Percentiles rank a stretch among this genome's conserved stretches.
These are phyloP conservation scores for Egretta garzetta DNA, from an alignment of 2,113 vertebrate genomes.

Conservation along the genomic window DNA sequence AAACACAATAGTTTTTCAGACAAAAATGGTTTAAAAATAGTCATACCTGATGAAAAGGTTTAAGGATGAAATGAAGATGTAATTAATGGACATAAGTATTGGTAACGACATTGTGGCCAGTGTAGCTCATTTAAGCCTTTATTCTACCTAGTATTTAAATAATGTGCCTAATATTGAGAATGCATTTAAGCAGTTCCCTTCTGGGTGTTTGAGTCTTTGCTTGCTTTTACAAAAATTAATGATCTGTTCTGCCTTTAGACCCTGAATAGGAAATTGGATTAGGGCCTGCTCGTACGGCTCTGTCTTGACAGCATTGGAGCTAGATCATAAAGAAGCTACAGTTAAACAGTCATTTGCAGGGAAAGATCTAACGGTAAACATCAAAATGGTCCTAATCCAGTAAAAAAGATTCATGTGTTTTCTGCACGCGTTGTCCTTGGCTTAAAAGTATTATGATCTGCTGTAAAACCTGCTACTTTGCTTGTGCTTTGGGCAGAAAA, in stretches of 20 bases:
- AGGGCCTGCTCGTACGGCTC: not conserved
- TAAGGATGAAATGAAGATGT: not conserved
- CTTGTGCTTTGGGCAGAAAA: not conserved
- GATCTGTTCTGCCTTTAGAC: not conserved
- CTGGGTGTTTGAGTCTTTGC: not conserved
- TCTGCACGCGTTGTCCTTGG: not conserved
- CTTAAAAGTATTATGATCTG: not conserved
- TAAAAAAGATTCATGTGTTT: not conserved
- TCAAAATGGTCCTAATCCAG: not conserved
- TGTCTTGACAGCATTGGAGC: not conserved
- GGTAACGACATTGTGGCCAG: not conserved
- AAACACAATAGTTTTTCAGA: not conserved
- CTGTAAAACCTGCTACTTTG: not conserved
- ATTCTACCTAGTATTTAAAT: not conserved
- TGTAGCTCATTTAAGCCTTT: not conserved
- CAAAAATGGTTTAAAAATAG: not conserved
- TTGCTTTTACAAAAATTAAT: constrained; percentile 4
- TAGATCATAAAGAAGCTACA: not conserved
- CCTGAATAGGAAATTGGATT: not conserved
- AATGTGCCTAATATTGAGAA: not conserved
- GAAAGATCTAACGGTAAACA: not conserved
- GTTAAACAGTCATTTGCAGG: not conserved
- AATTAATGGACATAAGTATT: not conserved
- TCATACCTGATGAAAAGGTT: not conserved
- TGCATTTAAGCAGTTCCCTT: not conserved